A percentile compares a stretch with the other conserved stretches of the same genome.
phyloP scores from a whole-genome alignment of 2,888 invertebrate species.

The Rotaria magnacalcarata region DNA sequence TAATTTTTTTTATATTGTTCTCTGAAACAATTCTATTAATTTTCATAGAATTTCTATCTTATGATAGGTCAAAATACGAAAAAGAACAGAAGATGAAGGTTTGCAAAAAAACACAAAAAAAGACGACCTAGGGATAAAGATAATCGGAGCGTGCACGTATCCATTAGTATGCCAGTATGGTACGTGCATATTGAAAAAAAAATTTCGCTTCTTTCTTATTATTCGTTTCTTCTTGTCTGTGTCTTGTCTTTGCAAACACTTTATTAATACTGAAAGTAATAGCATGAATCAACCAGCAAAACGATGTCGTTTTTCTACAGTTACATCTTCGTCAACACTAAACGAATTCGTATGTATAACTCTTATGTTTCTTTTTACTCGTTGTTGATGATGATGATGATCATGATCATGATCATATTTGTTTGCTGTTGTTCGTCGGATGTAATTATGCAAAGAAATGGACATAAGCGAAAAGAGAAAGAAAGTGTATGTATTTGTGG shows the following conservation, averaged over 20 bases:
- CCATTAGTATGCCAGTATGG: conserved; percentile 4
- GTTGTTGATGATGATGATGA: not conserved
- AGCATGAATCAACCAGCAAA: conserved; percentile 13
- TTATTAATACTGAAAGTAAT: not conserved
- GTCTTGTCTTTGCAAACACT: not conserved
- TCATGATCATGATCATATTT: not conserved
- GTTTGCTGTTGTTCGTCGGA: conserved; percentile 1
- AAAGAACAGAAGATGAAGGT: not conserved
- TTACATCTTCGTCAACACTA: not conserved
- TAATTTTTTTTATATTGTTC: no score
- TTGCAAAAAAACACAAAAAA: not conserved
- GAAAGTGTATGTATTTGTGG: not conserved
- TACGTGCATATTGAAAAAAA: not conserved
- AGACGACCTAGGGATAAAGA: not conserved
- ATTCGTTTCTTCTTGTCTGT: not conserved
- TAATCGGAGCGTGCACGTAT: not conserved
- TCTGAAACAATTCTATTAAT: no score
- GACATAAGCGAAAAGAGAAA: not conserved
- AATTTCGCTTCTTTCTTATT: not conserved
- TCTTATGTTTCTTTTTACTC: not conserved
- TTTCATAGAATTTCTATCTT: no score
- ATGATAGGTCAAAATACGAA: no score
- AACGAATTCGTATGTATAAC: conserved; percentile 11
- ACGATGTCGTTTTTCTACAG: not conserved
- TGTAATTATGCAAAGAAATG: conserved; percentile 11